Evolutionary conservation across 2,797 vertebrate genomes (phyloP), one percentile per base, ranked within the genome.

Genomic region (Gymnodraco acuticeps): DNA sequence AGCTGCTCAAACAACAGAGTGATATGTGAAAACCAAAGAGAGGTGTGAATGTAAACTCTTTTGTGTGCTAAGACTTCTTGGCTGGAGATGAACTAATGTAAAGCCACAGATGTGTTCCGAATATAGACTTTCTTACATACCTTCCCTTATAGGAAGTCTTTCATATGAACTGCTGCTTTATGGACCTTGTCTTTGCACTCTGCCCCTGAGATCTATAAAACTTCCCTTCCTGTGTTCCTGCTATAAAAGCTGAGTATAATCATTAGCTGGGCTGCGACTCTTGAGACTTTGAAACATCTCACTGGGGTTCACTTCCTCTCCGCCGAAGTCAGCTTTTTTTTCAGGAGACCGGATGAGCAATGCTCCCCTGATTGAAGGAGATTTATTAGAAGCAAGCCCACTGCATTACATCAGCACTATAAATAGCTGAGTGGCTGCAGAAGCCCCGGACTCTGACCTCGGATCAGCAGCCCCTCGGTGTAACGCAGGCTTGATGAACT

Each of bases 271-370:
- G 16, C 31, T 17, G 62, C 20, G 1, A 17, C 67, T 70, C 56
- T 0, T 9, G 63, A 61, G 68, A 62, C 54, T 19, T 31, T 76
- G 62, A 65, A 64, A 66, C 65, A 47, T 59, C 73, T 33, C 75
- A 12, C 45, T 5, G 2, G 48, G 68, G 43, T 51, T 65, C 6
- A 8, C 64, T 63, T 75, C 5, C 4, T 17, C 55, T 0, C 66
- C 12, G 2, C 23, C 42, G 55, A 51, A 80, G 62, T 84, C 83
- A 84, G 86, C 72, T 2, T 50, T 78, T 84, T 9, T 65, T 82
- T 50, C 47, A 53, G 60, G 61, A 75, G 74, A 75, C 13, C 12
- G 0, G 60, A 41, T 20, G 4, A 52, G 64, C 43, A 1, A 51
- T 63, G 1, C 33, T 31, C 43, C 62, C 56, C 52, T 59, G 41